Percentiles rank a stretch among this genome's conserved stretches.
Evolutionary conservation across 2,888 invertebrate genomes (phyloP).

Genomic region (Drosophila parthenogenetica): DNA sequence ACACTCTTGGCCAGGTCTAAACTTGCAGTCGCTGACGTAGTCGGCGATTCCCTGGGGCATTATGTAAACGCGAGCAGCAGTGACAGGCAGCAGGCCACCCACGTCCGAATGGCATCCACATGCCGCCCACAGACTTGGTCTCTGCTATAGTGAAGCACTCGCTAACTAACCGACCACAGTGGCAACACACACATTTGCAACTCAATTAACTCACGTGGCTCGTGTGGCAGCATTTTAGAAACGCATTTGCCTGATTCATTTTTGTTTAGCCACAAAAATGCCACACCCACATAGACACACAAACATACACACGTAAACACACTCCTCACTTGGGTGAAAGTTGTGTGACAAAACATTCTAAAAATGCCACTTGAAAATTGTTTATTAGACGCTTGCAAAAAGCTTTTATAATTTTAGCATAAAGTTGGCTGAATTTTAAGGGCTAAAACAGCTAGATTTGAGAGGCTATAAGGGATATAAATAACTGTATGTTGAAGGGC

Average conservation of each 20-base stretch:
- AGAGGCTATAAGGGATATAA: no score
- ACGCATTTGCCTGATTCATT: conserved; percentile 59
- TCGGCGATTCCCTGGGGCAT: conserved; percentile 32
- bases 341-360: conserved; percentile 46
- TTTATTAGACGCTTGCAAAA: conserved; percentile 3
- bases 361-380: conserved; percentile 41
- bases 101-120: conserved; percentile 24
- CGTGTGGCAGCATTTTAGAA: conserved; percentile 32
- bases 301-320: conserved; percentile 14
- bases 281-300: conserved; percentile 41
- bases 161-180: no score
- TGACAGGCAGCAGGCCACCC: conserved; percentile 40
- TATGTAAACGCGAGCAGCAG: conserved; percentile 31
- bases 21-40: not conserved
- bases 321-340: conserved; percentile 42
- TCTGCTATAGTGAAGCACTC: conserved; percentile 41
- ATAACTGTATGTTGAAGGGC: not conserved
- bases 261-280: conserved; percentile 41
- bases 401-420: not conserved
- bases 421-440: no score
- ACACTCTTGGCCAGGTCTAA: conserved; percentile 8
- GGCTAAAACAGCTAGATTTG: no score
- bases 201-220: conserved; percentile 55
- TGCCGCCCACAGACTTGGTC: conserved; percentile 19
- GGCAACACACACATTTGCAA: conserved; percentile 49